phyloP scores from a whole-genome alignment of 2,113 vertebrate species.

The Sorex araneus region DNA sequence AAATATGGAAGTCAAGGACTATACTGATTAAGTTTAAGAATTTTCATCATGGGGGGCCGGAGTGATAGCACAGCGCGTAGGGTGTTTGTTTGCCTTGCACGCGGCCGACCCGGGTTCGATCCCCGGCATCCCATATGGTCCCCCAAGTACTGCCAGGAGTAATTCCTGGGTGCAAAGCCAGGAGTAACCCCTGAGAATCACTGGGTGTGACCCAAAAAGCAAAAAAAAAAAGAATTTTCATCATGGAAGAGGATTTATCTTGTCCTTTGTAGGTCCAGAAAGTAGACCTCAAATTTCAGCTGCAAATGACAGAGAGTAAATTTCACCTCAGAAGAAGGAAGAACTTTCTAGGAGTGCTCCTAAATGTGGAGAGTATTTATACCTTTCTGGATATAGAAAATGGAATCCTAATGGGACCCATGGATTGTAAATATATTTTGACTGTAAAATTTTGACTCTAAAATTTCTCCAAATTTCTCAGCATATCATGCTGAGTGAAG shows the following conservation, averaged over 20 bases:
- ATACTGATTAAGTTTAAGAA: neutral
- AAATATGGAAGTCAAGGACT: slow-evolving; percentile 3
- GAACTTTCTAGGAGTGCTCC: neutral
- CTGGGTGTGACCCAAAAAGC: too few relatives aligned
- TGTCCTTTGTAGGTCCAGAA: neutral
- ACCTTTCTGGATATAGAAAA: neutral
- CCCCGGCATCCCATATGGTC: too few relatives aligned
- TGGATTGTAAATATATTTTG: neutral
- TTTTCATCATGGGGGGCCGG: neutral
- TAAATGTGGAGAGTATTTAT: neutral
- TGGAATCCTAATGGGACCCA: neutral
- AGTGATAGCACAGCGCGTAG: too few relatives aligned
- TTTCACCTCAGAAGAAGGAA: neutral
- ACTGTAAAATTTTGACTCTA: neutral
- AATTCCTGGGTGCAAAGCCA: too few relatives aligned
- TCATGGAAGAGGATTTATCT: neutral
- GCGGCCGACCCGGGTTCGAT: too few relatives aligned
- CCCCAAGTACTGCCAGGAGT: too few relatives aligned
- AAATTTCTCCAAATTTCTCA: too few relatives aligned
- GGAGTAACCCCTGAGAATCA: too few relatives aligned
- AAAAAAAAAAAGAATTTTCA: neutral
- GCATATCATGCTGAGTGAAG: too few relatives aligned
- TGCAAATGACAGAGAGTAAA: neutral
- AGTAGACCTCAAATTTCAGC: slow-evolving; percentile 18
- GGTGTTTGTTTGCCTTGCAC: too few relatives aligned